Conservation (phyloP, 2,888 invertebrate species). For the Sabellastarte sp. region DNA sequence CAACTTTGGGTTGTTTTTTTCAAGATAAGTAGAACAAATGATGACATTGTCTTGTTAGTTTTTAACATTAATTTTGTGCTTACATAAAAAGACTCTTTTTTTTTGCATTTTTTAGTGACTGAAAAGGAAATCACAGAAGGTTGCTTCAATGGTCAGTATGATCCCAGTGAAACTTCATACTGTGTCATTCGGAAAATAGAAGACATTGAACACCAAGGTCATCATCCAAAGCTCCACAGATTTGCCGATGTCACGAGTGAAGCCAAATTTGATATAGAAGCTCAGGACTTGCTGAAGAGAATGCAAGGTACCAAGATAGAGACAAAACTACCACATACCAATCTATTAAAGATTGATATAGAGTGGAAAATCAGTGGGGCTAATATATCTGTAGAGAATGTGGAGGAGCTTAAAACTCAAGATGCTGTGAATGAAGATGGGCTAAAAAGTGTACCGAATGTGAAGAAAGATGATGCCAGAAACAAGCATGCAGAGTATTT, state of each 20-base stretch:
- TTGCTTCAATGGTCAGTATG: slow-evolving; percentile 10
- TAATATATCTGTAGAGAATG: neutral
- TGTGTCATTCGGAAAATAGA: slow-evolving; percentile 24
- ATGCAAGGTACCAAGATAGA: neutral
- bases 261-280: neutral
- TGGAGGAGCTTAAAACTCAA: neutral
- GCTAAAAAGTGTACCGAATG: neutral
- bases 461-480: neutral
- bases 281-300: neutral
- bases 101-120: slow-evolving; percentile 23
- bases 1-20: too few relatives aligned
- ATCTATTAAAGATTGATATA: slow-evolving; percentile 5
- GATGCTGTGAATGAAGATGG: too few relatives aligned
- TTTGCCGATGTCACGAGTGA: neutral
- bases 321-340: neutral
- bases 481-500: slow-evolving; percentile 9
- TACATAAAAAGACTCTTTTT: neutral
- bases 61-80: too few relatives aligned
- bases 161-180: slow-evolving; percentile 18
- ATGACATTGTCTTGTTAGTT: too few relatives aligned
- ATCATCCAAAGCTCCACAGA: neutral
- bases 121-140: slow-evolving; percentile 29
- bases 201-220: slow-evolving; percentile 11
- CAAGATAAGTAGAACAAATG: too few relatives aligned
- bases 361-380: slow-evolving; percentile 8